Percentiles rank a stretch among this genome's conserved stretches.
phyloP scores from a whole-genome alignment of 2,888 invertebrate genomes.

The Gymnocheta viridis region DNA sequence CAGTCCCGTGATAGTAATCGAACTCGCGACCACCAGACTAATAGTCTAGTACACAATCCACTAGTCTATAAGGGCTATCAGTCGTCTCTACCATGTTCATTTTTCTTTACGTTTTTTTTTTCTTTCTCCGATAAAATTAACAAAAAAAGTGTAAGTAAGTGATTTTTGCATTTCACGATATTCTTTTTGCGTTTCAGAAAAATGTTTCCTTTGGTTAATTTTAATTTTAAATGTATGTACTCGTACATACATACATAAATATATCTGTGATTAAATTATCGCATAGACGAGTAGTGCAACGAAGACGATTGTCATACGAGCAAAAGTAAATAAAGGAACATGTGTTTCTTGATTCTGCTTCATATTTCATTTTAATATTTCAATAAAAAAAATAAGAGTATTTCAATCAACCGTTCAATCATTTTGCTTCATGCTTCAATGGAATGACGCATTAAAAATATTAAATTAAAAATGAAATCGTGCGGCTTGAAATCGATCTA shows the following conservation, averaged over 20 bases:
- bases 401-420: conserved; percentile 27
- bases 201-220: not conserved
- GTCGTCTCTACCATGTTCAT: too few species aligned
- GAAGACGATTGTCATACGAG: conserved; percentile 8
- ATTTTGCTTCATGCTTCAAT: conserved; percentile 32
- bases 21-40: too few species aligned
- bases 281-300: not conserved
- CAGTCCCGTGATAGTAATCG: too few species aligned
- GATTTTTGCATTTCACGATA: too few species aligned
- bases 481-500: too few species aligned
- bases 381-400: conserved; percentile 4
- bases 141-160: too few species aligned
- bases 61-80: too few species aligned
- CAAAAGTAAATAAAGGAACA: conserved; percentile 33
- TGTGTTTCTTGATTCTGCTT: conserved; percentile 20
- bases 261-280: conserved; percentile 37
- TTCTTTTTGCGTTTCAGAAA: conserved; percentile 52
- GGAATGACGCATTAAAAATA: conserved; percentile 51
- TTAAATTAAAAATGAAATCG: too few species aligned
- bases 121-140: too few species aligned
- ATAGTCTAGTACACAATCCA: too few species aligned
- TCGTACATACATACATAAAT: not conserved
- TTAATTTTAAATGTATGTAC: not conserved
- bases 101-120: too few species aligned
- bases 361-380: conserved; percentile 17